Percentiles rank a stretch among this genome's conserved stretches.
Evolutionary conservation across 2,888 invertebrate species (phyloP).

Genomic region (Scaptomyza parva): DNA sequence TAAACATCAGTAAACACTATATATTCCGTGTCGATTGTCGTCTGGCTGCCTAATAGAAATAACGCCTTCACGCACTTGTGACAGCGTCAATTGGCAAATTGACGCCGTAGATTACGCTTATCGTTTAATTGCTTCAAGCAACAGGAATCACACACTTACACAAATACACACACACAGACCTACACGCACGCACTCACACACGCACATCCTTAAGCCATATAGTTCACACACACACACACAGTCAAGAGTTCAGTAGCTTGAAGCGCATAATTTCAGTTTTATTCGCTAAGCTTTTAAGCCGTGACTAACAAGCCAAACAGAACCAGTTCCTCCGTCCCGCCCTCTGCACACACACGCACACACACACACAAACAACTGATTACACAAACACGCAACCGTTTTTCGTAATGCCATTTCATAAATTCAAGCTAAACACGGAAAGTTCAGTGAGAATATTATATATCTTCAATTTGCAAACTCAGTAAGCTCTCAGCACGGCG

Average conservation of each 20-base stretch:
- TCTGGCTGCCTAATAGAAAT: constrained; percentile 70
- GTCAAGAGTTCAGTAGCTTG: constrained; percentile 7
- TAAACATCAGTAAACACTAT: background rate
- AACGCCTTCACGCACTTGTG: constrained; percentile 75
- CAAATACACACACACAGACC: constrained; percentile 20
- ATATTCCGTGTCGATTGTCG: background rate
- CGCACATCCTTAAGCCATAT: background rate
- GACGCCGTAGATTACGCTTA: constrained; percentile 74
- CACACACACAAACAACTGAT: background rate
- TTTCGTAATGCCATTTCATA: constrained; percentile 5
- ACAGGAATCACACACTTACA: constrained; percentile 60
- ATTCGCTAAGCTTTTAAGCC: constrained; percentile 80
- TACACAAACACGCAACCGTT: constrained; percentile 13
- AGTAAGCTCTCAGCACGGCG: background rate
- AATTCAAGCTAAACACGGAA: background rate
- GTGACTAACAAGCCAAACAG: constrained; percentile 58
- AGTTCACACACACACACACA: constrained; percentile 11
- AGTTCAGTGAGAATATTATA: background rate
- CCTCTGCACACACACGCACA: constrained; percentile 19
- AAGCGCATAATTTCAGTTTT: constrained; percentile 76
- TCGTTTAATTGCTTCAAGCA: constrained; percentile 76
- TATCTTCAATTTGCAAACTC: background rate
- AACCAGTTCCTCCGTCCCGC: constrained; percentile 23
- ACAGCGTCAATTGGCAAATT: constrained; percentile 72
- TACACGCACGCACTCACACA: constrained; percentile 11